Evolutionary conservation across 2,797 vertebrate genomes (phyloP).

Genomic region (Serranus cabrilla): DNA sequence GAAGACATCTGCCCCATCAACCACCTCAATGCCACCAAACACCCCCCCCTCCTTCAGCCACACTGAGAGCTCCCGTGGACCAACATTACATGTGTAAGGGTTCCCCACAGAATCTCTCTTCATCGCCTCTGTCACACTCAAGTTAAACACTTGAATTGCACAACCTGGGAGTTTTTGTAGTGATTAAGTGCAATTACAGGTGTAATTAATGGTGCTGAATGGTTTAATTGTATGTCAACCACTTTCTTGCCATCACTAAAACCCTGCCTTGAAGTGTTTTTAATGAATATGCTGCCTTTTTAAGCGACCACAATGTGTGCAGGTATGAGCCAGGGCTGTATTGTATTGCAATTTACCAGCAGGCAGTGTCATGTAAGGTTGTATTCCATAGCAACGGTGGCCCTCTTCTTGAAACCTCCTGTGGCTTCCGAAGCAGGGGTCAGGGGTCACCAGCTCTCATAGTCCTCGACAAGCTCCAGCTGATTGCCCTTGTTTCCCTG

Average conservation of each 20-base stretch:
- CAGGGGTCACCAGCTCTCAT: conserved; percentile 63
- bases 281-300: conserved; percentile 15
- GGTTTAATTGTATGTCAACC: conserved; percentile 38
- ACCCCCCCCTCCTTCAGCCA: conserved; percentile 1
- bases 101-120: conserved; percentile 52
- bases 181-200: conserved; percentile 43
- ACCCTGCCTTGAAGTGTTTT: not conserved
- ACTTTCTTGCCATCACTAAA: conserved; percentile 3
- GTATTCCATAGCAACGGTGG: conserved; percentile 7
- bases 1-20: conserved; percentile 70
- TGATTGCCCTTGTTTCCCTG: conserved; percentile 73
- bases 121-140: conserved; percentile 43
- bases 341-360: conserved; percentile 18
- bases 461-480: conserved; percentile 67
- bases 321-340: not conserved
- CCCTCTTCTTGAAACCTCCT: conserved; percentile 46
- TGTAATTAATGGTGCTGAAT: conserved; percentile 50
- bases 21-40: conserved; percentile 65
- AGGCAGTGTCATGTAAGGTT: not conserved
- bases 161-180: conserved; percentile 48
- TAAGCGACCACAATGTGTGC: not conserved
- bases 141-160: conserved; percentile 56
- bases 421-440: conserved; percentile 54
- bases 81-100: conserved; percentile 52
- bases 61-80: conserved; percentile 43